Base-by-base conservation (phyloP, 2,797 vertebrate genomes). In the Oophaga sylvatica region DNA sequence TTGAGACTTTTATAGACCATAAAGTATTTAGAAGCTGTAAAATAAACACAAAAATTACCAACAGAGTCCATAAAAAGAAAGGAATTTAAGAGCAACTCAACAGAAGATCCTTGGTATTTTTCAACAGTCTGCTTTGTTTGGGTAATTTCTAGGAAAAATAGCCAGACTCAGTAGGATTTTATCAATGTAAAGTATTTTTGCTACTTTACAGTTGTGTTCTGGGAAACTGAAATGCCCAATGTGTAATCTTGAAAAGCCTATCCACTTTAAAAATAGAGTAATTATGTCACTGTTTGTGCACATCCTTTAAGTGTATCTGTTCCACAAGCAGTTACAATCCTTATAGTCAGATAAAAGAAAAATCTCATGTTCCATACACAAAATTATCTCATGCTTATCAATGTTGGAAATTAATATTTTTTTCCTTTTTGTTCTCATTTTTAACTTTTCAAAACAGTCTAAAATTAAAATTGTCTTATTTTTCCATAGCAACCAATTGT, bases 11-110 rank as follows among this genome's bases (percentile, higher is more conserved):
- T 81, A 86, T 73, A 81, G 87, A 80, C 83, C 71, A 77, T 89
- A 89, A 89, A 86, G 60, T 80, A 88, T 85, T 88, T 85, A 89
- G 60, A 81, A n/a, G 53, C 56, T 48, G 70, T 85, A 86, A 88
- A 89, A 62, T 86, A 29, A 81, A 62, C 59, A 89, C 45, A 88
- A 81, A 85, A 85, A 81, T 77, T 85, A 81, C 83, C 79, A 86
- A 68, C 62, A 85, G 87, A 81, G 76, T 89, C 31, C 31, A 89
- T 89, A 77, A 77, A 88, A 89, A 35, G 70, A 71, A 86, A 79
- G 80, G 87, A 85, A 89, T 89, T 82, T 82, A 89, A 78, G 79
- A 89, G 79, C 59, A 77, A 67, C 16, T 67, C 78, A 85, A 63
- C 63, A 80, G 76, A 80, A 85, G 22, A 41, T 56, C 85, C 76